These are phyloP conservation scores for Drosophila baimaii DNA, from an alignment of 1,140 invertebrate genomes.

Conservation along the genomic window DNA sequence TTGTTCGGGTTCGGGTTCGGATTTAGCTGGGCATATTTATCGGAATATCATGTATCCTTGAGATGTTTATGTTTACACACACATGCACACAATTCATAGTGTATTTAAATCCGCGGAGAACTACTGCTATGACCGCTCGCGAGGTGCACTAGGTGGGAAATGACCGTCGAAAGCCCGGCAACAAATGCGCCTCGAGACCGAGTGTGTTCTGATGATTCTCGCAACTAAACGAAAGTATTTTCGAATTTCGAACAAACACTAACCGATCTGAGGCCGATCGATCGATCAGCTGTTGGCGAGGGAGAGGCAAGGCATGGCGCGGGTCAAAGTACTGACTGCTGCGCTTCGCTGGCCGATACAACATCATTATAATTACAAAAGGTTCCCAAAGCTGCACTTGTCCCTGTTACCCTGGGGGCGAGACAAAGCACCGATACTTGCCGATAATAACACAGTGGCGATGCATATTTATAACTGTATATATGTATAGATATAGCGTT, in stretches of 20 bases:
- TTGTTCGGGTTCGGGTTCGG: too few species aligned
- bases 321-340: slow-evolving; percentile 57
- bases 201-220: slow-evolving; percentile 32
- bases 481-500: slow-evolving; percentile 11
- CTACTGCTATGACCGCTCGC: slow-evolving; percentile 23
- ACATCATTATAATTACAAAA: slow-evolving; percentile 40
- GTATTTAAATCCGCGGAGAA: slow-evolving; percentile 19
- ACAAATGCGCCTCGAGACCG: slow-evolving; percentile 16
- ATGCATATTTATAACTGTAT: slow-evolving; percentile 18
- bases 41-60: too few species aligned
- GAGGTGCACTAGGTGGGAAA: slow-evolving; percentile 36
- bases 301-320: neutral
- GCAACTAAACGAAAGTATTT: slow-evolving; percentile 54
- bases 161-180: slow-evolving; percentile 44
- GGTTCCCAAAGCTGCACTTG: slow-evolving; percentile 43
- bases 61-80: neutral
- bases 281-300: slow-evolving; percentile 33
- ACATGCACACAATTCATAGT: neutral
- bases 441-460: slow-evolving; percentile 15
- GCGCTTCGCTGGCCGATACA: slow-evolving; percentile 38
- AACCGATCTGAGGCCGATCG: slow-evolving; percentile 4
- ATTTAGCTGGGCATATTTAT: too few species aligned
- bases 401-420: slow-evolving; percentile 2
- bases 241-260: slow-evolving; percentile 39
- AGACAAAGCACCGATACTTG: slow-evolving; percentile 20